Evolutionary conservation across 2,888 invertebrate species (phyloP).

Genomic region (Spilosoma lubricipeda): DNA sequence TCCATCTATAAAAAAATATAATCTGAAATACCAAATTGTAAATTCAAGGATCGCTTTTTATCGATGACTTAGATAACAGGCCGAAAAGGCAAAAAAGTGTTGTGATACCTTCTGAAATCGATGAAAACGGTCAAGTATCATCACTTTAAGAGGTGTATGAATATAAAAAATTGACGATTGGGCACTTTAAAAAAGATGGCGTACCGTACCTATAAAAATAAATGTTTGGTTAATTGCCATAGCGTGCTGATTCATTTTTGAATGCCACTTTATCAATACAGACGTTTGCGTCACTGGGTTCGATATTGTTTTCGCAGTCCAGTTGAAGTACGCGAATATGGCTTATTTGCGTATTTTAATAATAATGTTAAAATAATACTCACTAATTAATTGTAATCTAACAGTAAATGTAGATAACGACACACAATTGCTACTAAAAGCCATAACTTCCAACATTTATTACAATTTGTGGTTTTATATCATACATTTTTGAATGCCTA

Average conservation of each 20-base stretch:
- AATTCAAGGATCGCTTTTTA: neutral
- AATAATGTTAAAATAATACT: neutral
- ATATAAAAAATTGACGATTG: slow-evolving; percentile 30
- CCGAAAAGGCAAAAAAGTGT: neutral
- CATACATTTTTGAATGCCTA: no score
- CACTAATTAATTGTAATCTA: neutral
- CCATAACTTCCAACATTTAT: no score
- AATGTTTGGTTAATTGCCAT: slow-evolving; percentile 29
- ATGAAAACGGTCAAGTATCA: neutral
- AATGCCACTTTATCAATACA: slow-evolving; percentile 28
- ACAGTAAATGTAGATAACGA: neutral
- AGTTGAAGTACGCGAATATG: neutral
- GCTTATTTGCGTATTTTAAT: neutral
- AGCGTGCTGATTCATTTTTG: slow-evolving; percentile 32
- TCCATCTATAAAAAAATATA: no score
- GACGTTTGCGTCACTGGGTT: slow-evolving; percentile 20
- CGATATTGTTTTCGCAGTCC: slow-evolving; percentile 13
- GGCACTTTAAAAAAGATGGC: slow-evolving; percentile 31
- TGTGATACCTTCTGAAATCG: neutral
- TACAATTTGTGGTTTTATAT: no score
- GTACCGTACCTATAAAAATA: slow-evolving; percentile 19
- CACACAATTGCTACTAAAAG: no score
- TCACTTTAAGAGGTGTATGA: neutral
- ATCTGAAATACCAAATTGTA: neutral
- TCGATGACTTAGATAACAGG: neutral